A percentile compares a stretch with the other conserved stretches of the same genome.
These are phyloP conservation scores for Mycetomoellerius zeteki DNA, from an alignment of 1,140 invertebrate species.

Conservation along the genomic window DNA sequence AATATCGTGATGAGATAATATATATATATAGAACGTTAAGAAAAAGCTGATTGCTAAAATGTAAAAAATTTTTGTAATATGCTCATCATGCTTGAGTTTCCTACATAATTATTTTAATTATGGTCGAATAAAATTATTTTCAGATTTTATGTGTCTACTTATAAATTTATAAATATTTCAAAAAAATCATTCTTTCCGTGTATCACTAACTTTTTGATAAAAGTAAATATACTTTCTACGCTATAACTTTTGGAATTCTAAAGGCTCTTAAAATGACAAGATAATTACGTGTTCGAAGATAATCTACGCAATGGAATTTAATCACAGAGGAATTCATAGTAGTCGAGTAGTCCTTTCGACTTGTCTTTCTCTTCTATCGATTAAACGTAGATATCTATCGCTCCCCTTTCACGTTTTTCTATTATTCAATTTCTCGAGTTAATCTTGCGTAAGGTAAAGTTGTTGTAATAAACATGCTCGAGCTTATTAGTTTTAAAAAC, in stretches of 20 bases:
- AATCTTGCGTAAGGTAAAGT: not conserved
- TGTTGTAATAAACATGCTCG: not conserved
- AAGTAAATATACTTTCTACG: not conserved
- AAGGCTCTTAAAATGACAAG: not conserved
- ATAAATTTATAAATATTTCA: too few relatives aligned
- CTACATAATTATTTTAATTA: too few relatives aligned
- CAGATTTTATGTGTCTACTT: too few relatives aligned
- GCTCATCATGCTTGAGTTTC: too few relatives aligned
- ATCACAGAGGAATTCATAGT: not conserved
- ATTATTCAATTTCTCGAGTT: not conserved
- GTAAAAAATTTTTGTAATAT: too few relatives aligned
- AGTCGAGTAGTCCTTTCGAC: not conserved
- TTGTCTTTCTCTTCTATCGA: not conserved
- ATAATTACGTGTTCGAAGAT: not conserved
- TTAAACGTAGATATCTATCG: not conserved
- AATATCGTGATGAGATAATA: not conserved
- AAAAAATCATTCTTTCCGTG: too few relatives aligned
- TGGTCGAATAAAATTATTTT: too few relatives aligned
- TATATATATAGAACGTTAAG: too few relatives aligned
- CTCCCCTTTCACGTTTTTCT: not conserved
- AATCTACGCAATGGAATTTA: not conserved
- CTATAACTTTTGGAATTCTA: not conserved
- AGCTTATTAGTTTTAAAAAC: slow-evolving; percentile 26
- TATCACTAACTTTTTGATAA: not conserved
- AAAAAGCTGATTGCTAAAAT: too few relatives aligned